Evolutionary conservation across 2,888 invertebrate species (phyloP).

Genomic region (Esperia sulphurella): DNA sequence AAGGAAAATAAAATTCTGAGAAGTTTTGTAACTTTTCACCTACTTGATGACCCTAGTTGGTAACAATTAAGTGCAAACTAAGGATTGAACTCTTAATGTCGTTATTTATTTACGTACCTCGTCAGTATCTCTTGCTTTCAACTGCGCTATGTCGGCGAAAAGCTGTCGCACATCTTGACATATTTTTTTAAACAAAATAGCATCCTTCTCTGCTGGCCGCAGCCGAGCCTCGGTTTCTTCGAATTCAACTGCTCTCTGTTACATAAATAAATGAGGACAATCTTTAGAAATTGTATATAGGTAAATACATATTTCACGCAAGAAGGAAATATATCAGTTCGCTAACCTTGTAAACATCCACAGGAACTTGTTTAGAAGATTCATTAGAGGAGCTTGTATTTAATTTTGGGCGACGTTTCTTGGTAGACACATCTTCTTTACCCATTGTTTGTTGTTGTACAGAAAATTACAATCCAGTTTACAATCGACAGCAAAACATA

Average conservation of each 20-base stretch:
- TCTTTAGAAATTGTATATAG: neutral
- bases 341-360: slow-evolving; percentile 81
- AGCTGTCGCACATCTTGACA: slow-evolving; percentile 85
- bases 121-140: slow-evolving; percentile 79
- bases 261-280: neutral
- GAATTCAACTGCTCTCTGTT: slow-evolving; percentile 83
- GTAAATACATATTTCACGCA: too few species aligned
- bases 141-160: slow-evolving; percentile 83
- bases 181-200: slow-evolving; percentile 82
- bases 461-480: neutral
- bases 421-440: slow-evolving; percentile 69
- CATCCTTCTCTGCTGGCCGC: slow-evolving; percentile 83
- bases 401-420: slow-evolving; percentile 75
- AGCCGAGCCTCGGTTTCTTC: slow-evolving; percentile 87
- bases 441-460: slow-evolving; percentile 41
- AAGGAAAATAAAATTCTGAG: too few species aligned
- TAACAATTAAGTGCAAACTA: too few species aligned
- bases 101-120: slow-evolving; percentile 55
- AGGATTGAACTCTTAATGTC: neutral
- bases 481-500: neutral
- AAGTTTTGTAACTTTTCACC: too few species aligned
- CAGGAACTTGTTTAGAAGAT: slow-evolving; percentile 59
- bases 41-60: too few species aligned
- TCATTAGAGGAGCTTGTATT: slow-evolving; percentile 57
- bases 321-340: neutral